Percentiles rank a stretch among this genome's conserved stretches.
phyloP scores from a whole-genome alignment of 2,797 vertebrate genomes.

The Pangasius macronema region DNA sequence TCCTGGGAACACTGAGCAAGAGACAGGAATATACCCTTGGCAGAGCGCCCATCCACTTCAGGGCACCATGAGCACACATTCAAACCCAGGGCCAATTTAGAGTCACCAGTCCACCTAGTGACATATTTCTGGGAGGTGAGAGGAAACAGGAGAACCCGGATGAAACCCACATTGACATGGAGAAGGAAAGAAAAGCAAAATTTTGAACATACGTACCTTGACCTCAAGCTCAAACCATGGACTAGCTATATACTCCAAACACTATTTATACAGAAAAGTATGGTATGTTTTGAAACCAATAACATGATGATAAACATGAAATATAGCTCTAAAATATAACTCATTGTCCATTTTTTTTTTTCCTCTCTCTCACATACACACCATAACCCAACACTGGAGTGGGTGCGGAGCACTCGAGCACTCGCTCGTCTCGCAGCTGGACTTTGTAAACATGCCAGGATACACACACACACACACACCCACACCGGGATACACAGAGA shows the following conservation, averaged over 20 bases:
- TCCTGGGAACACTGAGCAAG: neutral
- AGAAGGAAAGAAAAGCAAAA: too few relatives aligned
- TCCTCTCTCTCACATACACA: slow-evolving; percentile 1
- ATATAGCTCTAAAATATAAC: neutral
- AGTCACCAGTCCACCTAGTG: neutral
- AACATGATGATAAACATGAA: neutral
- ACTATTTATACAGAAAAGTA: neutral
- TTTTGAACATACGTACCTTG: too few relatives aligned
- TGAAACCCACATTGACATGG: neutral
- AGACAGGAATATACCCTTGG: neutral
- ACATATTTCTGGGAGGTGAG: neutral
- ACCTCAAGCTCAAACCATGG: neutral
- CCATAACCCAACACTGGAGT: neutral
- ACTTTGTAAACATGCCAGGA: neutral
- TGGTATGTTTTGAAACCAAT: neutral
- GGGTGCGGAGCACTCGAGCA: neutral
- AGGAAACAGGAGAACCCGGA: neutral
- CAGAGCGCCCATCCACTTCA: neutral
- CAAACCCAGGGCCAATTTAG: neutral
- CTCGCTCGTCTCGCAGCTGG: slow-evolving; percentile 21
- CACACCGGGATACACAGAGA: neutral
- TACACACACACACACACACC: neutral
- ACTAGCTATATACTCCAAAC: neutral
- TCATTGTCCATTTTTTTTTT: neutral
- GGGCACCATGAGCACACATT: neutral